Conservation (phyloP, 2,113 vertebrate genomes). For the Helogale parvula region DNA sequence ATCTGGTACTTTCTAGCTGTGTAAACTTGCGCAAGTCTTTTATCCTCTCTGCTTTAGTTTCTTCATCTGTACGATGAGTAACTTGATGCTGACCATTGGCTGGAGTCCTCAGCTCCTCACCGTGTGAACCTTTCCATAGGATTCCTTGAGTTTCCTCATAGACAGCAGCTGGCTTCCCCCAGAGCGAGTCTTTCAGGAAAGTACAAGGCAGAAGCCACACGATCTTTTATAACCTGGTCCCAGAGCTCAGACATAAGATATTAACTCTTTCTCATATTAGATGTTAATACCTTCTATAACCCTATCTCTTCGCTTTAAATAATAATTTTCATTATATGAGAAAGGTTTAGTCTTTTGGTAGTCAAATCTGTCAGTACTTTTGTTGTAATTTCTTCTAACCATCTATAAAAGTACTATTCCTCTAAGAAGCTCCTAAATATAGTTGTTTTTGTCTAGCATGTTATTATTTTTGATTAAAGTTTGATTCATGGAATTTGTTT, state of each 20-base stretch:
- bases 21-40: background rate
- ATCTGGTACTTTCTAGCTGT: background rate
- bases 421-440: background rate
- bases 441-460: background rate
- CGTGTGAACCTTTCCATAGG: accelerated
- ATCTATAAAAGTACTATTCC: background rate
- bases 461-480: background rate
- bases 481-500: background rate
- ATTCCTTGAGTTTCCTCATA: background rate
- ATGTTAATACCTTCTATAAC: background rate
- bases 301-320: background rate
- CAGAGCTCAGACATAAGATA: background rate
- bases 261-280: background rate
- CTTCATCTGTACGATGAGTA: background rate
- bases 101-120: background rate
- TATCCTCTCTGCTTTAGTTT: background rate
- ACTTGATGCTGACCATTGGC: background rate
- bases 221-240: background rate
- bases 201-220: background rate
- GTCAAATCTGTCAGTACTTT: background rate
- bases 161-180: background rate
- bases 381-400: background rate
- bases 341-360: background rate
- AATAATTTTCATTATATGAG: background rate
- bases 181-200: background rate